phyloP scores from a whole-genome alignment of 2,113 vertebrate genomes.

The Oreochromis niloticus region DNA sequence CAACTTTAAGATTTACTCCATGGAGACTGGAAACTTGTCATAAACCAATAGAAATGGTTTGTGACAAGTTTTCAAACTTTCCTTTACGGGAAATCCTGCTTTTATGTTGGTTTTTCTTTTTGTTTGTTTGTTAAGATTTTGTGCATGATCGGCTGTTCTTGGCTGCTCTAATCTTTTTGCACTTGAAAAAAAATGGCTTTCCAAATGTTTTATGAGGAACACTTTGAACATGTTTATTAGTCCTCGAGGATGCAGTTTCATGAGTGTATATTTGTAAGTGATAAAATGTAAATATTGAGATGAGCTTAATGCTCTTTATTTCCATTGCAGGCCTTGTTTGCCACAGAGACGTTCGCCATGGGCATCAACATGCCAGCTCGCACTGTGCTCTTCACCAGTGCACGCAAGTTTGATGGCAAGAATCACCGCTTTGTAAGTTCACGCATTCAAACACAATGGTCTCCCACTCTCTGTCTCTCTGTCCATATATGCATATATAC shows the following conservation, averaged over 20 bases:
- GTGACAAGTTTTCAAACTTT: background rate
- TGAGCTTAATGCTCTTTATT: constrained; percentile 1
- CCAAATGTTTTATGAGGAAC: background rate
- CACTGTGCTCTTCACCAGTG: constrained; percentile 96
- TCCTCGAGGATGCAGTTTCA: background rate
- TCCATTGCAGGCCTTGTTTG: constrained; percentile 88
- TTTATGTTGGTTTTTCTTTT: background rate
- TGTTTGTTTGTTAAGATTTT: background rate
- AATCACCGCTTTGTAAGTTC: constrained; percentile 91
- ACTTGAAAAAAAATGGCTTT: background rate
- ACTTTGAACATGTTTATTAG: background rate
- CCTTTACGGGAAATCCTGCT: background rate
- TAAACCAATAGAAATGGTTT: background rate
- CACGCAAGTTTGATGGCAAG: constrained; percentile 95
- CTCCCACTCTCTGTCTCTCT: background rate
- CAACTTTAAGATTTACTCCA: background rate
- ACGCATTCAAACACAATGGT: background rate
- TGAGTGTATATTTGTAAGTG: background rate
- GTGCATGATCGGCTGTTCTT: background rate
- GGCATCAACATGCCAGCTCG: constrained; percentile 99
- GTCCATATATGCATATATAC: no score
- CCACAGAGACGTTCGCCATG: constrained; percentile 98
- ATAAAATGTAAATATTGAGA: background rate
- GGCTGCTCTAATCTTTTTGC: background rate
- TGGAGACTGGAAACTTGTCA: background rate